phyloP scores from a whole-genome alignment of 2,113 vertebrate species.

The Pongo abelii region DNA sequence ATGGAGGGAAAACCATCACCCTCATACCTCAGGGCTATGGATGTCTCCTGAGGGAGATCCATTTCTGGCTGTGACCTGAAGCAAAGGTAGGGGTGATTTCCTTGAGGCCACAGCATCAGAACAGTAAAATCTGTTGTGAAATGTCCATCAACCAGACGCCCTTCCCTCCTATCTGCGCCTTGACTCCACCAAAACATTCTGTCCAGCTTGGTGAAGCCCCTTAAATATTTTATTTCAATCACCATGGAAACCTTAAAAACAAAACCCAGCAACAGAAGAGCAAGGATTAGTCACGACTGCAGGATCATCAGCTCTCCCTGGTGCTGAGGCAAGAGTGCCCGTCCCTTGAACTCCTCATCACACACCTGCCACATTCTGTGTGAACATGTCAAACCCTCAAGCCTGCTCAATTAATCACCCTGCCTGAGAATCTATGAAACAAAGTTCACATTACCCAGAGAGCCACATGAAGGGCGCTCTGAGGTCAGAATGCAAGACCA shows the following conservation, averaged over 20 bases:
- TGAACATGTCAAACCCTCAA: neutral
- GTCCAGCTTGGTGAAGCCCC: neutral
- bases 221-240: constrained; percentile 52
- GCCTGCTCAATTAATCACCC: constrained; percentile 31
- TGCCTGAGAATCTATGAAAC: neutral
- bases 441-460: constrained; percentile 17
- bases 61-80: neutral
- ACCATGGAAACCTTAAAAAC: neutral
- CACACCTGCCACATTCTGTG: constrained; percentile 18
- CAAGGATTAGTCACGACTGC: neutral
- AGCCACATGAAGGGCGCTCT: neutral
- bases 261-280: neutral
- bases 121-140: neutral
- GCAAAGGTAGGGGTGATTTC: neutral
- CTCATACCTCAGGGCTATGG: neutral
- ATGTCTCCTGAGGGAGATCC: neutral
- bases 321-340: neutral
- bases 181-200: neutral
- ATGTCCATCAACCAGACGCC: neutral
- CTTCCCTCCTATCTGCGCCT: neutral
- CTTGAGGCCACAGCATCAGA: neutral
- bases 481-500: constrained; percentile 46
- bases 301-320: neutral
- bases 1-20: neutral
- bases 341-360: neutral